phyloP scores from a whole-genome alignment of 2,888 invertebrate species.

The Abscondita cerata region DNA sequence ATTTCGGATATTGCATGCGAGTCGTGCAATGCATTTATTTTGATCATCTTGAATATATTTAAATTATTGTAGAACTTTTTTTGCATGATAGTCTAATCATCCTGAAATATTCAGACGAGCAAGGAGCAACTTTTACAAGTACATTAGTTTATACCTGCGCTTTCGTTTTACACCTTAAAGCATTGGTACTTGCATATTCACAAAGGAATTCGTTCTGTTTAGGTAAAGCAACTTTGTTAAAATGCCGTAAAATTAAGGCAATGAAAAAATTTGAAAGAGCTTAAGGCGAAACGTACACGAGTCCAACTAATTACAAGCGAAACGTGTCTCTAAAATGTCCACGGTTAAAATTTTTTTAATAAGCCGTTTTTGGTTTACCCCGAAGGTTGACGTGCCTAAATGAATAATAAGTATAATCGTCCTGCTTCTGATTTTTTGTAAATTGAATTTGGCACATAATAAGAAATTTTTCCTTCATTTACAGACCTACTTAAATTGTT shows the following conservation, averaged over 20 bases:
- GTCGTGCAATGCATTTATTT: no score
- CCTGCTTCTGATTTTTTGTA: neutral
- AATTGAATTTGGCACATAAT: no score
- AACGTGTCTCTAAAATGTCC: conserved; percentile 24
- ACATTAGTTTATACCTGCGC: neutral
- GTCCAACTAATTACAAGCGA: conserved; percentile 24
- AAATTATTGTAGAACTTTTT: neutral
- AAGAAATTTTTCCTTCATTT: no score
- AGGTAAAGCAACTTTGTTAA: neutral
- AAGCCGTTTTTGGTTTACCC: conserved; percentile 18
- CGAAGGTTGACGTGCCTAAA: conserved; percentile 6
- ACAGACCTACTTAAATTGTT: no score
- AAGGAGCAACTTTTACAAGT: neutral
- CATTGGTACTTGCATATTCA: conserved; percentile 5
- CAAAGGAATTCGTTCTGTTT: conserved; percentile 6
- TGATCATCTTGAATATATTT: neutral
- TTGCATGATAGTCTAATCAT: neutral
- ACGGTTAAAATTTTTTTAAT: conserved; percentile 12
- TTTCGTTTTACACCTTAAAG: conserved; percentile 2
- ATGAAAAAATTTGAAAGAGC: conserved; percentile 25
- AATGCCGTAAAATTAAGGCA: conserved; percentile 14
- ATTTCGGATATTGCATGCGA: no score
- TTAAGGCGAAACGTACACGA: conserved; percentile 26
- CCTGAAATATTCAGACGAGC: neutral
- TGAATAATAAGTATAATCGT: conserved; percentile 6